Conservation (phyloP, 2,797 vertebrate genomes). For the Ambastaia sidthimunki region DNA sequence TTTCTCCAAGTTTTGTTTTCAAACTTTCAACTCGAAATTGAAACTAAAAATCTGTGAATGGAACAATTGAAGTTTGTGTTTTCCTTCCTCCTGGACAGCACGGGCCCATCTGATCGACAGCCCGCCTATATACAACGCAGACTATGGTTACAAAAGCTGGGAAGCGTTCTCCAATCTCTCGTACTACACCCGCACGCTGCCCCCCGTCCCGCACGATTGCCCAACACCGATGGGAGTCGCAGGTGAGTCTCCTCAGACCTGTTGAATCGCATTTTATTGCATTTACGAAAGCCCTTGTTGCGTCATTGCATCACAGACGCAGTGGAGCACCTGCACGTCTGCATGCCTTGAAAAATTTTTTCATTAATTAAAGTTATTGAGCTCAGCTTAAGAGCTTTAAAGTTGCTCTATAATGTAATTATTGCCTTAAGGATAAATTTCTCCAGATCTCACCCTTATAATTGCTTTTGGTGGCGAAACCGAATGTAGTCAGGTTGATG, state of each 20-base stretch:
- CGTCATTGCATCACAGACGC: slow-evolving; percentile 56
- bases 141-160: slow-evolving; percentile 93
- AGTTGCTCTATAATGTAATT: background rate
- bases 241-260: slow-evolving; percentile 83
- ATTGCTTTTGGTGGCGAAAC: background rate
- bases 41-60: background rate
- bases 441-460: no score
- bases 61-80: no score
- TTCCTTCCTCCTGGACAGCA: slow-evolving; percentile 71
- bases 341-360: slow-evolving; percentile 9
- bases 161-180: slow-evolving; percentile 96
- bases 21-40: background rate
- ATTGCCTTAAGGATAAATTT: background rate
- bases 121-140: slow-evolving; percentile 90
- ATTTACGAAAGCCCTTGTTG: slow-evolving; percentile 38
- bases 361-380: background rate
- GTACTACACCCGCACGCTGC: slow-evolving; percentile 91
- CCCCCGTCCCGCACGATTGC: slow-evolving; percentile 88
- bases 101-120: slow-evolving; percentile 95
- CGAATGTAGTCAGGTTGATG: background rate
- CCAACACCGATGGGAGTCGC: slow-evolving; percentile 95
- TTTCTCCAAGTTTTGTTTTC: no score
- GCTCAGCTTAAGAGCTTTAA: background rate
- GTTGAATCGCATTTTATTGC: slow-evolving; percentile 78
- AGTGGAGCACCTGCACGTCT: background rate